Conservation (phyloP, 64 coral and sea anemone species). For the Catalaphyllia jardinei region DNA sequence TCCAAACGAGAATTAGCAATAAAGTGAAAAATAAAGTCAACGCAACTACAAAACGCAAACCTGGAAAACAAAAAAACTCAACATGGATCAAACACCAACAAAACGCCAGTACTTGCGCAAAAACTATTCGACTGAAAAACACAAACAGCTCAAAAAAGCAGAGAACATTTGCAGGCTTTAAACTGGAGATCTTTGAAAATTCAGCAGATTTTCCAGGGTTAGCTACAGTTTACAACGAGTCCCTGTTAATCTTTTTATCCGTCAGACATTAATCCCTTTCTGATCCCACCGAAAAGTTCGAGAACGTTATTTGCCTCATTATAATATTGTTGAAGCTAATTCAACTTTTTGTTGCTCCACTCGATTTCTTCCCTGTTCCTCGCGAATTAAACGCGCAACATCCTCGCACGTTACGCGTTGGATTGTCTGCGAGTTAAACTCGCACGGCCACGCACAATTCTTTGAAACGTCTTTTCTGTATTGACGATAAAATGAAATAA, state of each 20-base stretch:
- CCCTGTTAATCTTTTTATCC: neutral
- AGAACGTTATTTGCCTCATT: neutral
- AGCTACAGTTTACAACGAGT: neutral
- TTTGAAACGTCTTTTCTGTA: no score
- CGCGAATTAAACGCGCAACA: neutral
- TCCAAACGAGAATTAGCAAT: neutral
- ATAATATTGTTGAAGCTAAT: neutral
- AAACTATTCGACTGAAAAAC: neutral
- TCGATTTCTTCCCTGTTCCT: neutral
- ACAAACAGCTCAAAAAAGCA: neutral
- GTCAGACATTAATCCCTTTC: neutral
- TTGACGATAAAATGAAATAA: no score
- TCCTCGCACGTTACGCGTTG: neutral
- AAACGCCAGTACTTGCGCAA: neutral
- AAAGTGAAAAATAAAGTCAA: neutral
- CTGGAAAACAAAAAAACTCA: neutral
- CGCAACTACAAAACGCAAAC: neutral
- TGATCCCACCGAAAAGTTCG: neutral
- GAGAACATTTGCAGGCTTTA: constrained; percentile 23
- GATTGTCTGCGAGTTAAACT: no score
- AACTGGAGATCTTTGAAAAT: neutral
- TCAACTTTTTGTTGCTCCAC: neutral
- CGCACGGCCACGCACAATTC: no score
- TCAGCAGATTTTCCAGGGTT: neutral
- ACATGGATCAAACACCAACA: neutral